These are phyloP conservation scores for Ardeotis arabs DNA, from an alignment of 2,113 vertebrate genomes.

Conservation along the genomic window DNA sequence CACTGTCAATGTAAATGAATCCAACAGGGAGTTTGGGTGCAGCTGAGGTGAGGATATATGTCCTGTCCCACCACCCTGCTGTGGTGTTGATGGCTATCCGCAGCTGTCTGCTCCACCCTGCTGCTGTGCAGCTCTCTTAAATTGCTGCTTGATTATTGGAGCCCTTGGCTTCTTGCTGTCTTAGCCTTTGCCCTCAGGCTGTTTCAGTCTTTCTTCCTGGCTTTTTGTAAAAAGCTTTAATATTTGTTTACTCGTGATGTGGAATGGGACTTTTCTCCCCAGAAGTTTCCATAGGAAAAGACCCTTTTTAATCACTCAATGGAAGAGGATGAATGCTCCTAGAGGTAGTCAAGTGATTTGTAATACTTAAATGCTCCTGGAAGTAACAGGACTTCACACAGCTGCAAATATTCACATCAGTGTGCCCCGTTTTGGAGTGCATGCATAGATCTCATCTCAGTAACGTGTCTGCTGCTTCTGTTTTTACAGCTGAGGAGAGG, in stretches of 20 bases:
- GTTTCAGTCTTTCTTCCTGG: background rate
- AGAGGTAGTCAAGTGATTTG: background rate
- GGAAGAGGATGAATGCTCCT: background rate
- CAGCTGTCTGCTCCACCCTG: background rate
- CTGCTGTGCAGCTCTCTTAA: background rate
- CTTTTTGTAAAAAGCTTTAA: background rate
- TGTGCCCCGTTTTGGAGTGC: background rate
- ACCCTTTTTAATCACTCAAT: background rate
- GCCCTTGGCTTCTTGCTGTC: background rate
- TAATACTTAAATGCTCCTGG: background rate
- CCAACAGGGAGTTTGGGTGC: background rate
- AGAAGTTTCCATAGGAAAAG: background rate
- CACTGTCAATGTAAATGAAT: rapidly evolving
- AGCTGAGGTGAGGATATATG: background rate
- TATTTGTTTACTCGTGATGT: background rate
- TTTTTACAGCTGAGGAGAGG: background rate
- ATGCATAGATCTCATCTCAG: background rate
- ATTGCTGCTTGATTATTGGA: background rate
- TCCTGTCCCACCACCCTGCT: background rate
- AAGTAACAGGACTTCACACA: background rate
- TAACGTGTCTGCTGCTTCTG: background rate
- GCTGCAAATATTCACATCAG: background rate
- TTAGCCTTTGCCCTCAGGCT: background rate
- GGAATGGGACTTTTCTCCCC: background rate
- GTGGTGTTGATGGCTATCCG: background rate